Conservation (phyloP, 2,888 invertebrate species). For the Hermaeophaga mercurialis region DNA sequence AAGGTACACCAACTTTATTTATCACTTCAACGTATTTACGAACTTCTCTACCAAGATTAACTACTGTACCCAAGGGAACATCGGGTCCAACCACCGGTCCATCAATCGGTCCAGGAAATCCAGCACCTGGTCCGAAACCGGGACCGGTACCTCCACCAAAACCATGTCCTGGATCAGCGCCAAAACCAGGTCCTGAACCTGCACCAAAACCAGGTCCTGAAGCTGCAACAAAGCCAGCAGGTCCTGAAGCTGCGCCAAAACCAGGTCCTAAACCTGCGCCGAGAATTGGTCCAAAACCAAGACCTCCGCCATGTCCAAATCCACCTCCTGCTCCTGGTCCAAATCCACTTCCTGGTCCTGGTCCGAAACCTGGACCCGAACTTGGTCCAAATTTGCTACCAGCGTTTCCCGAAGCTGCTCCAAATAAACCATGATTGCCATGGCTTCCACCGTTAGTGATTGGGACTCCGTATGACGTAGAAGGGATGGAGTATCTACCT, state of each 20-base stretch:
- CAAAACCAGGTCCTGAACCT: neutral
- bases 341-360: neutral
- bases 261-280: slow-evolving; percentile 7
- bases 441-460: too few species aligned
- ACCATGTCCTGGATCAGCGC: neutral
- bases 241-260: neutral
- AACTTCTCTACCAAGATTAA: slow-evolving; percentile 38
- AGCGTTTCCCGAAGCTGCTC: slow-evolving; percentile 7
- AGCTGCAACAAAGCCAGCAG: neutral
- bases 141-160: slow-evolving; percentile 3
- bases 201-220: neutral
- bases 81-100: slow-evolving; percentile 17
- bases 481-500: neutral
- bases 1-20: slow-evolving; percentile 58
- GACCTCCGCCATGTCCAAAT: neutral
- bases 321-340: neutral
- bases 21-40: slow-evolving; percentile 55
- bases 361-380: slow-evolving; percentile 3
- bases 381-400: too few species aligned
- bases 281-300: neutral
- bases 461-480: slow-evolving; percentile 4
- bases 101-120: neutral
- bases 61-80: slow-evolving; percentile 27
- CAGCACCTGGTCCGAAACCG: slow-evolving; percentile 5
- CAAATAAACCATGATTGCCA: neutral